Base-by-base conservation (phyloP, 2,113 vertebrate species). In the Pleuronectes platessa region DNA sequence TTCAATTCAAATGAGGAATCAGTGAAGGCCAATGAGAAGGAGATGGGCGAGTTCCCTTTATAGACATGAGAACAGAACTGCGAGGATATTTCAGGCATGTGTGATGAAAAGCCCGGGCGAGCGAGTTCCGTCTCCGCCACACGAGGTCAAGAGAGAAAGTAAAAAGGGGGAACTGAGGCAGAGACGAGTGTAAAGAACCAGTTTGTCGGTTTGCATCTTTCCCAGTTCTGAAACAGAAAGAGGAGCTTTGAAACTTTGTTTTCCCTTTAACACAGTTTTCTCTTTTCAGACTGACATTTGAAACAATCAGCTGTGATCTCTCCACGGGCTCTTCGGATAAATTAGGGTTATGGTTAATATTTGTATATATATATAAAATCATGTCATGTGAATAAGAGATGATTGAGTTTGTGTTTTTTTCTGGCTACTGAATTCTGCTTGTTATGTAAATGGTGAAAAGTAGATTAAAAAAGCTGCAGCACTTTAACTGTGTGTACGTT, bases 161-260 rank as follows among this genome's bases (percentile, higher is more conserved):
- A 72, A 85, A 76, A 81, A 2, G 15, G 51, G 67, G 79, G 78
- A 71, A 51, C 17, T 0, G 0, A 54, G 12, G 13, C 10, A 42
- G 27, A 35, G 23, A 71, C 65, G 86, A 81, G 71, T 66, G 49
- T 26, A 14, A 75, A 66, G 2, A 82, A 75, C 40, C 60, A 20
- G 68, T 83, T 56, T 51, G 70, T 40, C 1, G 1, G 61, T 11
- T 42, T 13, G 5, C 31, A 6, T 31, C 31, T 31, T 31, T 31
- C 31, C 31, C 7, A 31, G 64, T 23, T 73, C 6, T 61, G 63
- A 91, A 88, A 86, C 62, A 70, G 71, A 87, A 81, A 86, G 12
- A 7, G 0, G 0, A 62, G 17, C 2, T 26, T 4, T 72, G 59
- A 59, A 65, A 68, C 61, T n/a, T 55, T 1, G 31, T 31, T 31